A percentile compares a stretch with the other conserved stretches of the same genome.
Evolutionary conservation across 2,113 vertebrate genomes (phyloP).

Genomic region (Petrocephalus microphthalmus): DNA sequence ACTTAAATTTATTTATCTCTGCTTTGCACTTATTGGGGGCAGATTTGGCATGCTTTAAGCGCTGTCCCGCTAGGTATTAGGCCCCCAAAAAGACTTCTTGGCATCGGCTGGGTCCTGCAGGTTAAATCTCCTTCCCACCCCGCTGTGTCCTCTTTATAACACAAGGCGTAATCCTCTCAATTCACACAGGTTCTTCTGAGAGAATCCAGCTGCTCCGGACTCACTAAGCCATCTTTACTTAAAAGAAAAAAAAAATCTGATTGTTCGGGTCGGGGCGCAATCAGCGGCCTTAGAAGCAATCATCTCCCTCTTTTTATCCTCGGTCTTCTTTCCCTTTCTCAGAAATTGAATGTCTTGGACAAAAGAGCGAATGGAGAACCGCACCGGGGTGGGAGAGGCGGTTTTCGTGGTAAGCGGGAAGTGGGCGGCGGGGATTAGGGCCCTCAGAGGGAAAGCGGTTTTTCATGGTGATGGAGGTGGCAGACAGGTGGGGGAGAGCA

Average conservation of each 20-base stretch:
- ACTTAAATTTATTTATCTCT: constrained; percentile 25
- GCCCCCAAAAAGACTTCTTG: constrained; percentile 5
- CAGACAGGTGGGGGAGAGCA: neutral
- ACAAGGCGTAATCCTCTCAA: constrained; percentile 18
- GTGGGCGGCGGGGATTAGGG: neutral
- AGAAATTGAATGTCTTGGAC: constrained; percentile 6
- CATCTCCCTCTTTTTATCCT: constrained; percentile 24
- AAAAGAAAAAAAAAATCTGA: constrained; percentile 19
- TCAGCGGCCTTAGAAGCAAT: constrained; percentile 16
- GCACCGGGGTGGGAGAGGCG: neutral
- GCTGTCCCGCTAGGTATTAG: neutral
- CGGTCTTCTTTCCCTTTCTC: neutral
- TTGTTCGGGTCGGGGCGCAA: constrained; percentile 20
- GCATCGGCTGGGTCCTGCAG: constrained; percentile 11
- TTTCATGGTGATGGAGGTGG: neutral
- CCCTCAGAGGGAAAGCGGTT: neutral
- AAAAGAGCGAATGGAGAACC: constrained; percentile 10
- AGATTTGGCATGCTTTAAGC: constrained; percentile 10
- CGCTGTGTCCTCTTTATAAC: neutral
- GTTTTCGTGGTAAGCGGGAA: neutral
- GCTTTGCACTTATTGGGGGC: constrained; percentile 7
- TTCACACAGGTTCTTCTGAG: constrained; percentile 20
- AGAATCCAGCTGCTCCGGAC: constrained; percentile 8
- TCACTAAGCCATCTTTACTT: constrained; percentile 18
- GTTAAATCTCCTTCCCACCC: constrained; percentile 9